Base-by-base conservation (phyloP, 1,140 invertebrate species). In the Drosophila suzukii region DNA sequence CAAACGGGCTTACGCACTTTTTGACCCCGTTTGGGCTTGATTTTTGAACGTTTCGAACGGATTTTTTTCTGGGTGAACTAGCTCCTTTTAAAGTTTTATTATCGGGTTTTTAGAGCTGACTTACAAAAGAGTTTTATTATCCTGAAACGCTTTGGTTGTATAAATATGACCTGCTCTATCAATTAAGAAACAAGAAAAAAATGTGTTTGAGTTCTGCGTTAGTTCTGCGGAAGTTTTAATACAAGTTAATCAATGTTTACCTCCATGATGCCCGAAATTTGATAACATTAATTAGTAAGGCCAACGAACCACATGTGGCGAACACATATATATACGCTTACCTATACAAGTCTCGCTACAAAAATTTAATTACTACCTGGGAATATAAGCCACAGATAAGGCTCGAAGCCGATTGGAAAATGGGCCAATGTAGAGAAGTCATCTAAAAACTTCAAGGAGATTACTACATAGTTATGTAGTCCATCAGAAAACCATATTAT, bases 231-330 rank as follows among this genome's bases (percentile, higher is more conserved):
- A 30, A 56, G 34, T 57, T 56, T 50, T 38, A 20, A 20, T 20
- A 20, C 20, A 20, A 20, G 20, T 20, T 20, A 20, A 20, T 20
- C 20, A 20, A 20, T 20, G 20, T 20, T 20, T 20, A 20, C 20
- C 20, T 20, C 20, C 20, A 20, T 70, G 84, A 89, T 88, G 84
- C 84, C 89, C 89, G 77, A 89, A 88, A 89, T 88, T 80, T 77
- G 84, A 88, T 88, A 88, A 89, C 80, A 89, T 88, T 89, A 89
- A 88, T 88, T 89, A 88, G 84, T 62, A 72, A 50, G 57, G 47
- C 51, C 54, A 63, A 44, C 67, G 51, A 72, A 63, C 76, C 65
- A 68, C 77, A 81, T 71, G 55, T 44, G 56, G 49, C 36, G 67
- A 36, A 11, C 55, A 44, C 55, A 43, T 7, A 32, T 32, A 32